These are phyloP conservation scores for Tineola bisselliella DNA, from an alignment of 2,888 invertebrate genomes.

Conservation along the genomic window DNA sequence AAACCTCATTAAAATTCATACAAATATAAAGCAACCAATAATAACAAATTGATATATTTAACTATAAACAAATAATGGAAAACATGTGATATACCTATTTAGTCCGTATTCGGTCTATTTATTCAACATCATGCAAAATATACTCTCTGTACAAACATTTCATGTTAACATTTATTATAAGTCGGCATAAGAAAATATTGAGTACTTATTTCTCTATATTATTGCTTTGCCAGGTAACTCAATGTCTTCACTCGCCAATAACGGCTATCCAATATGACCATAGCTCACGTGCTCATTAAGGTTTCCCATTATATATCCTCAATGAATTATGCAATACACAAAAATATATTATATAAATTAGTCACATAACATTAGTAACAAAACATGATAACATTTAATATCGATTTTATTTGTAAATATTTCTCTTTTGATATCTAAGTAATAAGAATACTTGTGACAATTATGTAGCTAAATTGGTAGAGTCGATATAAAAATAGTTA, in stretches of 20 bases:
- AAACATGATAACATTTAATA: constrained; percentile 2
- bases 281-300: neutral
- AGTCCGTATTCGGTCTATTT: constrained; percentile 3
- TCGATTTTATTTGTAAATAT: constrained; percentile 9
- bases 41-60: constrained; percentile 12
- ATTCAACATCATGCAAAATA: neutral
- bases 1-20: constrained; percentile 14
- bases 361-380: constrained; percentile 10
- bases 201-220: neutral
- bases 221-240: constrained; percentile 1
- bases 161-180: neutral
- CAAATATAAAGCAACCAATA: constrained; percentile 14
- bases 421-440: constrained; percentile 4
- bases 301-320: neutral
- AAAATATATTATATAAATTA: constrained; percentile 8
- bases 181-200: neutral
- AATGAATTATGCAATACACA: constrained; percentile 1
- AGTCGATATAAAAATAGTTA: constrained; percentile 1
- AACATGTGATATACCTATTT: constrained; percentile 12
- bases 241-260: neutral
- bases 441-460: neutral
- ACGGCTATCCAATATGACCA: neutral
- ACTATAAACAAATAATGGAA: constrained; percentile 9
- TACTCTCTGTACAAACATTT: constrained; percentile 1
- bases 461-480: neutral